Percentiles rank a stretch among this genome's conserved stretches.
These are phyloP conservation scores for Microtus pennsylvanicus DNA, from an alignment of 2,113 vertebrate genomes.

Conservation along the genomic window DNA sequence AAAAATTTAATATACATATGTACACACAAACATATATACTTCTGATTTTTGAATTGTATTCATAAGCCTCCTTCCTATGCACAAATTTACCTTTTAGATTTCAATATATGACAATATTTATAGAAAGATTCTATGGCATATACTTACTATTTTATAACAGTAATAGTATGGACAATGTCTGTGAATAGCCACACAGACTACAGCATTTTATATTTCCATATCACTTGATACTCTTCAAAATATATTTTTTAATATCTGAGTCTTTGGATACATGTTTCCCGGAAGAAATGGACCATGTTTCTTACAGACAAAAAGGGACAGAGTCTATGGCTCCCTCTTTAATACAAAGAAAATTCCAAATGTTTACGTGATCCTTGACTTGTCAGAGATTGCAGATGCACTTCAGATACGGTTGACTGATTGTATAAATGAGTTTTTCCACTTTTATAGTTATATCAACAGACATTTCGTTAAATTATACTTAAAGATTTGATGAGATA, in stretches of 20 bases:
- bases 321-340: conserved; percentile 45
- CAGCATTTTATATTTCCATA: background rate
- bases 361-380: conserved; percentile 68
- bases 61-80: background rate
- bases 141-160: background rate
- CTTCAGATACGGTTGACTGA: conserved; percentile 69
- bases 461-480: conserved; percentile 76
- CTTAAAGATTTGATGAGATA: conserved; percentile 76
- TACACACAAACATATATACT: background rate
- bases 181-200: background rate
- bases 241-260: background rate
- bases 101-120: background rate
- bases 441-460: conserved; percentile 72
- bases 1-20: background rate
- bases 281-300: conserved; percentile 24
- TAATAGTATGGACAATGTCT: conserved; percentile 41
- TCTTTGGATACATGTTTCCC: background rate
- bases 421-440: conserved; percentile 76
- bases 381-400: conserved; percentile 66
- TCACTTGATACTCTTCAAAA: background rate
- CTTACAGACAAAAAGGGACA: background rate
- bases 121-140: background rate
- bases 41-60: background rate
- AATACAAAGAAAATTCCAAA: conserved; percentile 57
- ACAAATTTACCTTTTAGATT: conserved; percentile 7